Conservation (phyloP, 2,888 invertebrate genomes). For the Drosophila falleni region DNA sequence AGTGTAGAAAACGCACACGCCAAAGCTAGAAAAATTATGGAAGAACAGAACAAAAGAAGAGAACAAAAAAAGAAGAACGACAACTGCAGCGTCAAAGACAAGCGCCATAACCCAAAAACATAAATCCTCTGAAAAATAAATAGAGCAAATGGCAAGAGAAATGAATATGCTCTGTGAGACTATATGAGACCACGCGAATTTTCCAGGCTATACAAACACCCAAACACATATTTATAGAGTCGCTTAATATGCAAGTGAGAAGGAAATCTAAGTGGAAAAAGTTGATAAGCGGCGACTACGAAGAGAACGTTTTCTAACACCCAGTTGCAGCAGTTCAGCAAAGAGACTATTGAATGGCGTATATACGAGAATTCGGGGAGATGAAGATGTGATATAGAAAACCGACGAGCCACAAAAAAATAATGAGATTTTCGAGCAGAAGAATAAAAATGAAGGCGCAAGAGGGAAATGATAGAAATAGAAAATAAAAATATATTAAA, state of each 20-base stretch:
- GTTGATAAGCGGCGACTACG: slow-evolving; percentile 66
- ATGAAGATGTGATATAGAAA: slow-evolving; percentile 19
- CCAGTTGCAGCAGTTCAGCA: slow-evolving; percentile 9
- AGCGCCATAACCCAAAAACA: slow-evolving; percentile 78
- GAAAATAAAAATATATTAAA: slow-evolving; percentile 1
- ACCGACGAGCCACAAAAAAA: slow-evolving; percentile 40
- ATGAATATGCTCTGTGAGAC: slow-evolving; percentile 55
- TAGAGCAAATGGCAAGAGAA: slow-evolving; percentile 60
- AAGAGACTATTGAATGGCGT: slow-evolving; percentile 38
- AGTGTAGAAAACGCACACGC: background rate
- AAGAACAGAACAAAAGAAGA: slow-evolving; percentile 3
- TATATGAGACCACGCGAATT: slow-evolving; percentile 27
- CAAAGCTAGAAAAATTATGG: slow-evolving; percentile 9
- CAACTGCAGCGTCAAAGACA: slow-evolving; percentile 65
- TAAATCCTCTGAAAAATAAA: slow-evolving; percentile 77
- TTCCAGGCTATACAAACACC: slow-evolving; percentile 28
- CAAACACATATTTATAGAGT: slow-evolving; percentile 1
- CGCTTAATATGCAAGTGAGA: slow-evolving; percentile 40
- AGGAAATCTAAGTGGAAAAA: slow-evolving; percentile 61
- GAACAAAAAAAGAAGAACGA: background rate
- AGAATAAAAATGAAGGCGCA: slow-evolving; percentile 21
- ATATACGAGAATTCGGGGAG: background rate
- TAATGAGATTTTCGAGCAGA: slow-evolving; percentile 54
- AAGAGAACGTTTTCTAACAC: slow-evolving; percentile 57
- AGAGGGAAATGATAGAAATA: background rate